Evolutionary conservation across 2,797 vertebrate species (phyloP), one percentile per base, ranked within the genome.

Genomic region (Acridotheres tristis): DNA sequence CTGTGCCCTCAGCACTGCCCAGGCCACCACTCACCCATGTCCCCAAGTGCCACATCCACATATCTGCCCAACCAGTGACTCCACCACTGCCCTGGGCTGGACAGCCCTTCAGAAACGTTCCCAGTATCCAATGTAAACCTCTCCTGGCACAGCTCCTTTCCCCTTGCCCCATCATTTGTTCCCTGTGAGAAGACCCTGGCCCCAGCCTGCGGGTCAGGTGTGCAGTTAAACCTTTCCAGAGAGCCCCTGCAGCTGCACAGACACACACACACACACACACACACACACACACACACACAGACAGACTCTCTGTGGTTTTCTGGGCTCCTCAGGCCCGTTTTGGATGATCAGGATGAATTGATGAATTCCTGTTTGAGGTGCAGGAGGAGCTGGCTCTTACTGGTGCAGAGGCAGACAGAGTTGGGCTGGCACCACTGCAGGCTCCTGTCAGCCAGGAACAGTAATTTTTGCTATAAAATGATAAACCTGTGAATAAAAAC

Each of bases 341-440:
- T 4, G 51, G 83, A 9, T 9, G 20, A 57, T 68, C 54, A 80
- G 43, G 45, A 18, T 32, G 29, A 57, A 30, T 63, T 61, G 43
- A 22, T 30, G 29, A 55, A 32, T 67, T 59, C 58, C 17, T 30
- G 43, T 15, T 29, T 15, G 68, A 36, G 45, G 34, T 34, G 8
- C 55, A 68, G 66, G 32, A 84, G 47, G 4, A 54, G 57, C 73
- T 83, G 12, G 18, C 57, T 16, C 50, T 30, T 2, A 8, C 10
- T 4, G 3, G 25, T 32, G 34, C 9, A 0, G 55, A 55, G 73
- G 23, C 48, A 15, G 30, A 7, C 0, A 0, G 51, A 15, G 63
- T 9, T 1, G 3, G 42, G 48, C 47, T 10, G 16, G 12, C 47
- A 0, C 3, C 43, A 3, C 38, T 8, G 65, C 20, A 69, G 57